Percentiles rank a stretch among this genome's conserved stretches.
These are phyloP conservation scores for Microcaecilia unicolor DNA, from an alignment of 2,797 vertebrate species.

Conservation along the genomic window DNA sequence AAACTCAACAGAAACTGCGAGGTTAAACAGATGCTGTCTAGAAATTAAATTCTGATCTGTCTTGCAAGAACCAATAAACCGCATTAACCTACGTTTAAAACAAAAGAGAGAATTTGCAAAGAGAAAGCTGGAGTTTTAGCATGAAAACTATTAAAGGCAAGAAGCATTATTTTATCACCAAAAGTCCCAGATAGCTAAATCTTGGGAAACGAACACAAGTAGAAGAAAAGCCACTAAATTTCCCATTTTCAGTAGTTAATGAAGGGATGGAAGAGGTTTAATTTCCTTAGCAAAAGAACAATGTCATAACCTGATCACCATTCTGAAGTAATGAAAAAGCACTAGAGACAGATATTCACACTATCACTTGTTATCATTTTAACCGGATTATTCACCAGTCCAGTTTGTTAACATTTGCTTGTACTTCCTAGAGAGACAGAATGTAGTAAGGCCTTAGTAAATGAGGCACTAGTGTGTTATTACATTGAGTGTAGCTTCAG, in stretches of 20 bases:
- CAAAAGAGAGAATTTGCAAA: slow-evolving; percentile 17
- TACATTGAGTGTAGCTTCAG: too few species aligned
- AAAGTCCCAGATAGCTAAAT: not conserved
- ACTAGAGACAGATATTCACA: not conserved
- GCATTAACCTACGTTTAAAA: slow-evolving; percentile 36
- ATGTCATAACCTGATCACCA: not conserved
- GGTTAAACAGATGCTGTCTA: slow-evolving; percentile 34
- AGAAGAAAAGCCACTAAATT: not conserved
- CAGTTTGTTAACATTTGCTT: slow-evolving; percentile 1
- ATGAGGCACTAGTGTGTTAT: too few species aligned
- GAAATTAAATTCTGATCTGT: slow-evolving; percentile 48
- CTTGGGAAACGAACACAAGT: too few species aligned
- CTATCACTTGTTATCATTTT: too few species aligned
- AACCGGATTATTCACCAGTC: slow-evolving; percentile 4
- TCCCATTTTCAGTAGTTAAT: not conserved
- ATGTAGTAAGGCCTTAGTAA: too few species aligned
- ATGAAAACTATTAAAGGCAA: not conserved
- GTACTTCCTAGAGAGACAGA: too few species aligned
- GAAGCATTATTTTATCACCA: not conserved
- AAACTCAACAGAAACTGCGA: slow-evolving; percentile 16
- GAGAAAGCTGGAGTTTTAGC: not conserved
- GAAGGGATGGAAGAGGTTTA: slow-evolving; percentile 4
- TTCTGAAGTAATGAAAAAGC: not conserved
- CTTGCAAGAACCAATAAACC: slow-evolving; percentile 34
- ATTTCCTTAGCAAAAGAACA: slow-evolving; percentile 3